Conservation (phyloP, 2,888 invertebrate genomes). For the Hermaeophaga mercurialis region DNA sequence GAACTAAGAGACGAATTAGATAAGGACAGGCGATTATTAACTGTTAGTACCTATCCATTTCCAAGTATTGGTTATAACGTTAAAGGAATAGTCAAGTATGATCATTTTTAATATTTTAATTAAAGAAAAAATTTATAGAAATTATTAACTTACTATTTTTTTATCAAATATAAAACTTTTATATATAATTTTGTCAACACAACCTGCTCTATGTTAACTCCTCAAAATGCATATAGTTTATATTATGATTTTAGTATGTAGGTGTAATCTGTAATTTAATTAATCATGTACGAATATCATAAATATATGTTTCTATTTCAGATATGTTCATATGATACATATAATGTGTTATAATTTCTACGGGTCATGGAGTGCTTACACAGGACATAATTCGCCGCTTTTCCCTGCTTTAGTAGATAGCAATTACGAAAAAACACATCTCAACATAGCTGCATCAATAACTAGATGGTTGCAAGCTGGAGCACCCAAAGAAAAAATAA, state of each 20-base stretch:
- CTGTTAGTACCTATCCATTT: conserved; percentile 64
- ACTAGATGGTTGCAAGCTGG: conserved; percentile 62
- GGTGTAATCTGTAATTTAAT: no score
- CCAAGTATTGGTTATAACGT: conserved; percentile 60
- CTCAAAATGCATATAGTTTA: no score
- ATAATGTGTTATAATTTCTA: conserved; percentile 63
- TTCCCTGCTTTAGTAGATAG: conserved; percentile 58
- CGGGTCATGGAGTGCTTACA: conserved; percentile 63
- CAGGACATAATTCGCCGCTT: conserved; percentile 73
- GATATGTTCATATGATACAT: conserved; percentile 56
- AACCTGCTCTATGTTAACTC: no score
- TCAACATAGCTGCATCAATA: conserved; percentile 55
- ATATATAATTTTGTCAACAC: no score
- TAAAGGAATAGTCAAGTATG: conserved; percentile 60
- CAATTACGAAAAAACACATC: conserved; percentile 31
- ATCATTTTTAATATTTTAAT: neutral
- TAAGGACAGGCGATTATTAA: conserved; percentile 59
- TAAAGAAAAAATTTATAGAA: neutral
- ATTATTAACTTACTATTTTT: neutral
- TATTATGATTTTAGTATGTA: no score
- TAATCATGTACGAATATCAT: no score
- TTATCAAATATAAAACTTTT: no score
- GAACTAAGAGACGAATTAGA: conserved; percentile 64
- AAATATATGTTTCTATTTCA: conserved; percentile 31
- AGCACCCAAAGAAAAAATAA: conserved; percentile 65